Conservation (phyloP, 2,113 vertebrate genomes). For the Motacilla alba region DNA sequence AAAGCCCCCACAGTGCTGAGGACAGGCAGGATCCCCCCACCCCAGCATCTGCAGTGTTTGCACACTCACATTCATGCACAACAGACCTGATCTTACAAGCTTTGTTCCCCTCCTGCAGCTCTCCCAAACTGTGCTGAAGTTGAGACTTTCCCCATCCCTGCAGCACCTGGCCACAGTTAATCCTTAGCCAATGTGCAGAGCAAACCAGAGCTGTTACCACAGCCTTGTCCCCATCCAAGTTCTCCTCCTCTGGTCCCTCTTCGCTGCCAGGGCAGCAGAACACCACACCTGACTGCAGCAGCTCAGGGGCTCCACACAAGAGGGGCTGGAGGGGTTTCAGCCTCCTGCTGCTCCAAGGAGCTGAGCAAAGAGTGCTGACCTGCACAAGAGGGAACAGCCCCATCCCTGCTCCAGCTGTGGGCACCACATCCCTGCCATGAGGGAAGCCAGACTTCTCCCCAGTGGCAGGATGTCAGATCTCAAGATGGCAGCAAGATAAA, state of each 20-base stretch:
- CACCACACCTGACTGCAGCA: background rate
- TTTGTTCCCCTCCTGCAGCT: background rate
- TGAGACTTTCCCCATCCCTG: background rate
- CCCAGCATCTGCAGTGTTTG: background rate
- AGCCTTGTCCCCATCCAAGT: background rate
- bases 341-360: background rate
- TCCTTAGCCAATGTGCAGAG: background rate
- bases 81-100: background rate
- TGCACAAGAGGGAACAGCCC: fast-evolving
- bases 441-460: background rate
- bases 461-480: background rate
- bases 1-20: fast-evolving
- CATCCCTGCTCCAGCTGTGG: background rate
- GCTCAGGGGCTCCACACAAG: background rate
- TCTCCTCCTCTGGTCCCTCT: background rate
- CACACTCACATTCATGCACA: background rate
- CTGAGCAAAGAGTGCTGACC: background rate
- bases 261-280: background rate
- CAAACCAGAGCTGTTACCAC: background rate
- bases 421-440: background rate
- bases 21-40: background rate
- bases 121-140: background rate
- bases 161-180: background rate
- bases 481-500: background rate
- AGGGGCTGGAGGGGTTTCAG: background rate